These are phyloP conservation scores for Neoascia interrupta DNA, from an alignment of 2,888 invertebrate genomes.

Conservation along the genomic window DNA sequence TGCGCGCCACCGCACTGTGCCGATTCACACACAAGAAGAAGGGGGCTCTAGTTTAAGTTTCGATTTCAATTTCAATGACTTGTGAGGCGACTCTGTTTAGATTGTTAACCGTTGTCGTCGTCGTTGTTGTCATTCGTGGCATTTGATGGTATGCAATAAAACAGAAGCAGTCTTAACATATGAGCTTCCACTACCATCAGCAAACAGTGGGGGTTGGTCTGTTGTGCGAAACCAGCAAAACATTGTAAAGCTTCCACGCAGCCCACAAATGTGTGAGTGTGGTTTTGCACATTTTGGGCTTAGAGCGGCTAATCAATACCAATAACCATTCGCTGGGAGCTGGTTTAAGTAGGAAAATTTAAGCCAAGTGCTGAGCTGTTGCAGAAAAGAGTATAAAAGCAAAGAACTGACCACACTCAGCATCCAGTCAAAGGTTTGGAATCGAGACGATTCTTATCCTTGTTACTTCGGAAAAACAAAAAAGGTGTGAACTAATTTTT, in stretches of 20 bases:
- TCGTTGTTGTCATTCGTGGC: neutral
- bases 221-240: neutral
- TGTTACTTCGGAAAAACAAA: conserved; percentile 64
- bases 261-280: conserved; percentile 59
- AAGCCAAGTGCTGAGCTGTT: conserved; percentile 47
- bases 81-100: conserved; percentile 55
- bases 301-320: conserved; percentile 59
- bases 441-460: conserved; percentile 80
- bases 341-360: conserved; percentile 64
- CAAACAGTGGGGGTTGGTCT: conserved; percentile 23
- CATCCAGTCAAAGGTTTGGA: conserved; percentile 81
- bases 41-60: conserved; percentile 59
- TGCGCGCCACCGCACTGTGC: neutral
- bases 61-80: conserved; percentile 55
- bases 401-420: conserved; percentile 79
- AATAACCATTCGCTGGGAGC: conserved; percentile 33
- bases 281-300: conserved; percentile 59
- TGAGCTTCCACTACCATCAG: conserved; percentile 43
- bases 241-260: conserved; percentile 35
- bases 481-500: conserved; percentile 52
- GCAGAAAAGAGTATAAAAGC: conserved; percentile 78
- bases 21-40: neutral
- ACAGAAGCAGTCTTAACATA: conserved; percentile 35
- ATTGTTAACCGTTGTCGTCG: conserved; percentile 39
- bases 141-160: conserved; percentile 46